These are phyloP conservation scores for Apodemia hepburni DNA, from an alignment of 2,888 invertebrate genomes.

Conservation along the genomic window DNA sequence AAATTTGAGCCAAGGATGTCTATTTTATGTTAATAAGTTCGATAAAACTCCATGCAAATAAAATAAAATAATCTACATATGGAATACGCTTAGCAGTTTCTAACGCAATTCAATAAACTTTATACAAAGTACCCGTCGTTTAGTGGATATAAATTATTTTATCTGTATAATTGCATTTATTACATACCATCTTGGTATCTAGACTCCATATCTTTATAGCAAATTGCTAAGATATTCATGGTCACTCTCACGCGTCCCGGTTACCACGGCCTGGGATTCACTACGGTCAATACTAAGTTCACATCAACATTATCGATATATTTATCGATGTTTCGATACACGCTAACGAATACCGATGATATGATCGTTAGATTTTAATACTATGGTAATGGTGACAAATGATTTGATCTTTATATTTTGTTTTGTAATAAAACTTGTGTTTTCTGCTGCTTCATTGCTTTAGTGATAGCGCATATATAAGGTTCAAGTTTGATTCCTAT, in stretches of 20 bases:
- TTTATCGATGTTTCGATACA: conserved; percentile 25
- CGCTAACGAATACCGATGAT: conserved; percentile 30
- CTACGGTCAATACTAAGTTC: conserved; percentile 19
- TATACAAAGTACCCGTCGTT: conserved; percentile 14
- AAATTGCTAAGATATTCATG: conserved; percentile 28
- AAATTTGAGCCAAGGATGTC: conserved; percentile 15
- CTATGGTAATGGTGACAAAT: conserved; percentile 27
- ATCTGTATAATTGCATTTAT: conserved; percentile 20
- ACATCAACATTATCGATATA: conserved; percentile 16
- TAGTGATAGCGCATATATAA: too few species aligned
- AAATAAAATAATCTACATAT: conserved; percentile 14
- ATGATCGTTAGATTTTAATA: conserved; percentile 24
- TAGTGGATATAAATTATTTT: conserved; percentile 14
- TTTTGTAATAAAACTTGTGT: not conserved
- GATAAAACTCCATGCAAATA: conserved; percentile 11
- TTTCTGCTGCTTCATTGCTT: not conserved
- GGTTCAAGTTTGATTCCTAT: too few species aligned
- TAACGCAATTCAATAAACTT: conserved; percentile 15
- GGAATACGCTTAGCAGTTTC: conserved; percentile 10
- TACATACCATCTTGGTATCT: conserved; percentile 25
- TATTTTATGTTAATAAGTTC: conserved; percentile 9
- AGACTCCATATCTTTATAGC: conserved; percentile 29
- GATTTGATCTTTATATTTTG: conserved; percentile 19
- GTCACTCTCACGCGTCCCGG: conserved; percentile 31
- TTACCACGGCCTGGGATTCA: conserved; percentile 30